Percentiles rank a stretch among this genome's conserved stretches.
These are phyloP conservation scores for Aricia artaxerxes DNA, from an alignment of 2,888 invertebrate species.

Conservation along the genomic window DNA sequence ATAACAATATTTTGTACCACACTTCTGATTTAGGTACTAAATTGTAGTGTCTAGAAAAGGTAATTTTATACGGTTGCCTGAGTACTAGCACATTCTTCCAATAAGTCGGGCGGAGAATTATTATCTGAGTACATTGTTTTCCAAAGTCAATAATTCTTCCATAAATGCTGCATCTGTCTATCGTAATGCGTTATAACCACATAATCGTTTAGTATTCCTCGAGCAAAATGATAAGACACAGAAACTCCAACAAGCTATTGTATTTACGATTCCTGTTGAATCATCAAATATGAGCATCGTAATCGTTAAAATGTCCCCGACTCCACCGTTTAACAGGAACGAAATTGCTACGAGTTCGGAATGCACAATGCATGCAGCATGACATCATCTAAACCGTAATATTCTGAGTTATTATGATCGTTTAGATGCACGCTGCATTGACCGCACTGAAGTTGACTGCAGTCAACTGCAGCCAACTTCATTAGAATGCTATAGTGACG, in stretches of 20 bases:
- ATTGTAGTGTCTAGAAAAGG: too few species aligned
- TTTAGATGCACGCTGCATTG: not conserved
- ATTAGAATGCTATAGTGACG: not conserved
- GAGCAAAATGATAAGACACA: not conserved
- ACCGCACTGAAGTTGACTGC: not conserved
- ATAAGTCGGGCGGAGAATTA: too few species aligned
- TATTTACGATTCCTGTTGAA: not conserved
- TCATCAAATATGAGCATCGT: not conserved
- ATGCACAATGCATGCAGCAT: not conserved
- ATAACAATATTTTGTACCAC: too few species aligned
- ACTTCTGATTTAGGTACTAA: too few species aligned
- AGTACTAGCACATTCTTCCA: too few species aligned
- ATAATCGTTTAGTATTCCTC: not conserved
- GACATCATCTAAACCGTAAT: constrained; percentile 1
- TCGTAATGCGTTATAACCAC: not conserved
- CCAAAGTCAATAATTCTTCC: too few species aligned
- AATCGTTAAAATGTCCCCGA: not conserved
- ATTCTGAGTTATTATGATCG: not conserved
- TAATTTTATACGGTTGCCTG: too few species aligned
- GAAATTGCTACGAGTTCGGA: constrained; percentile 20
- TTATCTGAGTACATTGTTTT: too few species aligned
- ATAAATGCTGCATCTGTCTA: too few species aligned
- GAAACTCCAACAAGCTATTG: not conserved
- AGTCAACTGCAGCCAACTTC: not conserved
- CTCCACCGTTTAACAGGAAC: constrained; percentile 12